Percentiles rank a stretch among this genome's conserved stretches.
Conservation (phyloP, 2,797 vertebrate genomes). For the Galago senegalensis region DNA sequence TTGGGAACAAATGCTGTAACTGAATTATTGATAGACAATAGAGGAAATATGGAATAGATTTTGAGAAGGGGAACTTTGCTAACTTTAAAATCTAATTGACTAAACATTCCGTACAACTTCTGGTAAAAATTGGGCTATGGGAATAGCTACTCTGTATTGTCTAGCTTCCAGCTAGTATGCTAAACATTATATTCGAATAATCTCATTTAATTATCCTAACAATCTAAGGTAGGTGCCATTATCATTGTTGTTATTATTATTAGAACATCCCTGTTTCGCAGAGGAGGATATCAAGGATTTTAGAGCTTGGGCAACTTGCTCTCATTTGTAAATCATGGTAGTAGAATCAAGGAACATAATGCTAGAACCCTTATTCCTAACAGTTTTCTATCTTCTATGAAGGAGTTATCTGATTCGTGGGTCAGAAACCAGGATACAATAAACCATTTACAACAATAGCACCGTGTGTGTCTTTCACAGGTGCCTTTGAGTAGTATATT, state of each 20-base stretch:
- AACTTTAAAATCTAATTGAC: constrained; percentile 7
- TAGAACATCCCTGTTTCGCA: background rate
- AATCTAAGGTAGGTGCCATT: background rate
- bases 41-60: background rate
- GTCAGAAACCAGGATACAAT: background rate
- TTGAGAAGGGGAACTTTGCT: constrained; percentile 1
- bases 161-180: background rate
- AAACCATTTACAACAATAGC: background rate
- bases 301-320: background rate
- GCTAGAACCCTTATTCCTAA: background rate
- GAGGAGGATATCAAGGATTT: background rate
- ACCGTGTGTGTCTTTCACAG: background rate
- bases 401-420: background rate
- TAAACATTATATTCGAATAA: background rate
- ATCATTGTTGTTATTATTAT: background rate
- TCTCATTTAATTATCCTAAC: constrained; percentile 12
- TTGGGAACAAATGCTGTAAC: background rate
- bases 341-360: background rate
- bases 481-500: background rate
- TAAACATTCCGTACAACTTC: background rate
- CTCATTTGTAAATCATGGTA: background rate
- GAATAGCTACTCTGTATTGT: background rate
- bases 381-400: background rate
- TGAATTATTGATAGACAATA: background rate
- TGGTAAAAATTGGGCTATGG: background rate